Base-by-base conservation (phyloP, 2,797 vertebrate genomes). In the Cuculus canorus region DNA sequence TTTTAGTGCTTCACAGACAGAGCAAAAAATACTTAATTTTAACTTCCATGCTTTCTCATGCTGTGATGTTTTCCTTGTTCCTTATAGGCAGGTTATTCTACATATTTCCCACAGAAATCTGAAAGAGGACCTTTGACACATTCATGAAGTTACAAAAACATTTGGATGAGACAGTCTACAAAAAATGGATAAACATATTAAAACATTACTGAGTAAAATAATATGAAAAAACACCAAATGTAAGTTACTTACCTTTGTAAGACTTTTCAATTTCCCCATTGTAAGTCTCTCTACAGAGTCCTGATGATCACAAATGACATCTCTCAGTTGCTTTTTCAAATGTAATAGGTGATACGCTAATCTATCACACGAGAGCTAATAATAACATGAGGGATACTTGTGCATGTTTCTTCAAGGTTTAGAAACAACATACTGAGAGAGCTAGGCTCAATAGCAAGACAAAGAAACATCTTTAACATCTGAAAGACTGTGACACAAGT, bases 81-180 rank as follows among this genome's bases (percentile, higher is more conserved):
- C 92, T 97, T 94, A 96, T 92, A 92, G 94, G 94, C 94, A 94
- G 97, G 96, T 97, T 97, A 97, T 95, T 94, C 95, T 97, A 91
- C 92, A 97, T 98, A 97, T 97, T 98, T 98, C 98, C 97, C 98
- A 98, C 85, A 98, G 97, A 98, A 98, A 98, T 97, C 97, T 96
- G 91, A 65, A 97, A 97, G 98, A 97, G 97, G 96, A 97, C 97
- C 98, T 98, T 97, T 98, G 97, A 97, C 97, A 96, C 1, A 0
- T 84, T 97, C 93, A 96, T 43, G 79, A 96, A 97, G 96, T 95
- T 97, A 96, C 70, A 96, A 97, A 98, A 98, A 98, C 96, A 98
- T 97, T 97, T 96, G 70, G 90, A 96, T 97, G 97, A 97, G 87
- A 83, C 77, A 93, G 86, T 84, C 88, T 96, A 81, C 64, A 52